A percentile compares a stretch with the other conserved stretches of the same genome.
Conservation (phyloP, 2,113 vertebrate species). For the Nothobranchius furzeri region DNA sequence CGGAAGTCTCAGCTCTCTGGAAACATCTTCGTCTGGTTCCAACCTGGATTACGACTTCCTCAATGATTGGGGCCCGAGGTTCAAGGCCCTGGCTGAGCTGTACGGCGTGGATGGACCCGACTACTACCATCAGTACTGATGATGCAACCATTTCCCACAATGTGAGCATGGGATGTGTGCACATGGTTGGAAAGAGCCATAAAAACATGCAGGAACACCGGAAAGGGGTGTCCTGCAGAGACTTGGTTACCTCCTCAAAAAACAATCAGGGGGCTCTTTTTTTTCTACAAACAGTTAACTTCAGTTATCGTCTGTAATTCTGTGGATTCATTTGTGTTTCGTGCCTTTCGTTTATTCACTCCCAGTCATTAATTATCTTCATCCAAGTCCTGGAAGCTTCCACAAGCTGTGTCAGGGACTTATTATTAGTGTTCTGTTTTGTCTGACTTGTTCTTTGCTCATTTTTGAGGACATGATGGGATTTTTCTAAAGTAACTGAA, state of each 20-base stretch:
- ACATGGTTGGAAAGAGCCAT: conserved; percentile 44
- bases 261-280: conserved; percentile 13
- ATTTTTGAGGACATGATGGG: neutral
- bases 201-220: conserved; percentile 13
- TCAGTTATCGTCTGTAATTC: conserved; percentile 19
- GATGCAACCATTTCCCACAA: conserved; percentile 25
- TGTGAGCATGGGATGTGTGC: conserved; percentile 11
- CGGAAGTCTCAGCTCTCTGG: conserved; percentile 92
- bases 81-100: conserved; percentile 92
- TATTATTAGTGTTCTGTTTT: neutral
- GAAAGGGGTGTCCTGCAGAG: conserved; percentile 7
- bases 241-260: conserved; percentile 34
- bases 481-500: neutral
- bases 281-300: conserved; percentile 13
- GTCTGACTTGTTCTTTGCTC: neutral
- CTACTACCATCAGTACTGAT: conserved; percentile 72
- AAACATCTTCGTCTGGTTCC: conserved; percentile 84
- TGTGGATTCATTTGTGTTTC: conserved; percentile 22
- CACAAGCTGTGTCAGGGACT: neutral
- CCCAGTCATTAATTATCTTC: conserved; percentile 14
- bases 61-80: conserved; percentile 94
- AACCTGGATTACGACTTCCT: conserved; percentile 94
- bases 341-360: conserved; percentile 16
- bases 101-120: conserved; percentile 84
- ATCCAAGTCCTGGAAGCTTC: neutral